These are phyloP conservation scores for Enteromius anoplus DNA, from an alignment of 2,797 vertebrate species.

Conservation along the genomic window DNA sequence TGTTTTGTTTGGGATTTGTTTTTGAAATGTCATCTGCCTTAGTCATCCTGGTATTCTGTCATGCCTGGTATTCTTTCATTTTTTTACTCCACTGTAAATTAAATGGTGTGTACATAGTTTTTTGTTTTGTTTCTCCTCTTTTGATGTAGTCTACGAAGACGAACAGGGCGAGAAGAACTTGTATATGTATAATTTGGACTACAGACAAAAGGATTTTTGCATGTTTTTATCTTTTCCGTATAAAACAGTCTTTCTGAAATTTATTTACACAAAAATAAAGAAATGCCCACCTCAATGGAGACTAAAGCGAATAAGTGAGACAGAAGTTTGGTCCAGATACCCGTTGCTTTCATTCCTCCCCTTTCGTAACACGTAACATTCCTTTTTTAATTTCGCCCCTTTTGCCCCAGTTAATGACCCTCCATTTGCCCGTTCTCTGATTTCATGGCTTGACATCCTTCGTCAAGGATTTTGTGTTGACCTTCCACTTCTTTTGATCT, in stretches of 20 bases:
- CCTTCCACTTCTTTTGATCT: conserved; percentile 27
- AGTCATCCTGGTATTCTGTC: conserved; percentile 85
- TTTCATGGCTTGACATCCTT: conserved; percentile 21
- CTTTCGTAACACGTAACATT: background rate
- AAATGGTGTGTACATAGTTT: conserved; percentile 87
- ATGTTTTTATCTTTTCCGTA: conserved; percentile 98
- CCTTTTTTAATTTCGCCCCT: background rate
- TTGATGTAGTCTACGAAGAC: conserved; percentile 91
- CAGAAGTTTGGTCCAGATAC: conserved; percentile 29
- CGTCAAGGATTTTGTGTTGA: conserved; percentile 20
- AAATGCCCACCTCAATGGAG: conserved; percentile 44
- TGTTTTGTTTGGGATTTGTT: conserved; percentile 54
- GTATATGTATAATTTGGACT: conserved; percentile 98
- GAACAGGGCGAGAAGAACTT: conserved; percentile 89
- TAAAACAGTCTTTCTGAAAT: conserved; percentile 90
- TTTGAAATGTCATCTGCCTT: conserved; percentile 84
- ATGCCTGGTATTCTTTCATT: conserved; percentile 56
- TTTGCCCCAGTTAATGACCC: conserved; percentile 24
- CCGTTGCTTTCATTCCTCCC: conserved; percentile 24
- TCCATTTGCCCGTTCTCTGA: conserved; percentile 12
- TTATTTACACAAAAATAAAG: conserved; percentile 74
- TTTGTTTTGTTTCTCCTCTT: conserved; percentile 70
- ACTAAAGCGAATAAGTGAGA: conserved; percentile 35
- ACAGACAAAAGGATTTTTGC: conserved; percentile 97
- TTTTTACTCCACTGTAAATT: conserved; percentile 91